Evolutionary conservation across 2,888 invertebrate species (phyloP).

Genomic region (Drosophila barbarae): DNA sequence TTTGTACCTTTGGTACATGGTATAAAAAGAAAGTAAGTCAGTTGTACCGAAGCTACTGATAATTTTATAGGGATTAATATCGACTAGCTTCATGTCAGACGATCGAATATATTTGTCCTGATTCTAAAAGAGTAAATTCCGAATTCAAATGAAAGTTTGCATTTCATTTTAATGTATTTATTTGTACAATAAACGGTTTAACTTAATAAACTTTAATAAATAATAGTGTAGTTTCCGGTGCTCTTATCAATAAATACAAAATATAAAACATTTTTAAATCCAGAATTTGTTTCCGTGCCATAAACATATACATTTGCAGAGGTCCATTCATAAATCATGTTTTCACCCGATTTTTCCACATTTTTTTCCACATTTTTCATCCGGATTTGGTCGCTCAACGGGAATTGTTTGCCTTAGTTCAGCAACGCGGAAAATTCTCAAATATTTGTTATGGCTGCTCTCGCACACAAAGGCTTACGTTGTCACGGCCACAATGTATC

Average conservation of each 20-base stretch:
- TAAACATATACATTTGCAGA: background rate
- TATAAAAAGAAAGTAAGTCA: background rate
- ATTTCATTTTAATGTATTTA: background rate
- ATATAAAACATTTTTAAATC: background rate
- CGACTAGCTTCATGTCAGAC: background rate
- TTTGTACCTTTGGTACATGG: too few relatives aligned
- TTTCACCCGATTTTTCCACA: slow-evolving; percentile 40
- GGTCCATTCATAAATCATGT: slow-evolving; percentile 66
- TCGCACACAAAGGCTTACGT: slow-evolving; percentile 58
- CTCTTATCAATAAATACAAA: background rate
- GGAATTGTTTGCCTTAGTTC: slow-evolving; percentile 54
- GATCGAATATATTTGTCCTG: background rate
- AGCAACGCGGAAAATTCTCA: slow-evolving; percentile 57
- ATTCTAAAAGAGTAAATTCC: background rate
- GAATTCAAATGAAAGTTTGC: background rate
- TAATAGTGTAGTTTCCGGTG: background rate
- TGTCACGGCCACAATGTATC: slow-evolving; percentile 37
- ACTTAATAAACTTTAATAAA: background rate
- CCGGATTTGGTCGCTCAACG: slow-evolving; percentile 34
- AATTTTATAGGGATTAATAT: background rate
- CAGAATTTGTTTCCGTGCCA: background rate
- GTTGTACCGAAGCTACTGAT: too few relatives aligned
- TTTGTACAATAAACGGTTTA: background rate
- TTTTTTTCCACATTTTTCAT: slow-evolving; percentile 29
- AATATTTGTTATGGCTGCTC: slow-evolving; percentile 57